Base-by-base conservation (phyloP, 1,140 invertebrate genomes). In the Telenomus remus region DNA sequence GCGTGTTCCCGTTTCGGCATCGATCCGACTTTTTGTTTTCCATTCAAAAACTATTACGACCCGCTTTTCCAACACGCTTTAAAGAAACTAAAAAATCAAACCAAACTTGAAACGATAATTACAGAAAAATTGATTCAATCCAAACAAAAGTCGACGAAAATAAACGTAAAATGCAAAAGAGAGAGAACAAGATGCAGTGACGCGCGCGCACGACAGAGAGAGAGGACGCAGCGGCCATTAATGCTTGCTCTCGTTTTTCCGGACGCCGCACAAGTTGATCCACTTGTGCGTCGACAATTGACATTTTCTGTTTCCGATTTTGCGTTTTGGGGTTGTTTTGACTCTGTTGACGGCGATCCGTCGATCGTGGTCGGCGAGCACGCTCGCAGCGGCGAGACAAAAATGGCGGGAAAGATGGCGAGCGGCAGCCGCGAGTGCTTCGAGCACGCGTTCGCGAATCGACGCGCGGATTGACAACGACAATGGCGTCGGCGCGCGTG, bases 361-460 rank as follows among this genome's bases (percentile, higher is more conserved):
- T 9, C 2, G 37, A 11, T 1, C 37, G 37, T 35, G 5, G 34
- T 10, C 34, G n/a, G 8, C 43, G 43, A 14, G n/a, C 43, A 44
- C n/a, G 12, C 43, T n/a, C 33, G 46, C 34, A 19, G n/a, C 33
- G 34, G 46, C 10, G 12, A 33, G 19, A 27, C 19, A 56, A 55
- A 61, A 55, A 61, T 71, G 68, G 68, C 68, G 68, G 59, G 68
- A 71, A 71, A 71, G 44, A 57, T 50, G 50, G 68, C 59, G 68
- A 35, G n/a, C 34, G n/a, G n/a, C 19, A 12, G 15, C 35, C 27
- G 19, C 0, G 13, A n/a, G 54, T 1, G 4, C 15, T 4, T 6
- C 16, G 34, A n/a, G 19, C 44, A n/a, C 44, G 44, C 43, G 44
- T 13, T 12, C 34, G 56, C 19, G 19, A 6, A 34, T n/a, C 37